phyloP scores from a whole-genome alignment of 2,888 invertebrate genomes.

The Oligia latruncula region DNA sequence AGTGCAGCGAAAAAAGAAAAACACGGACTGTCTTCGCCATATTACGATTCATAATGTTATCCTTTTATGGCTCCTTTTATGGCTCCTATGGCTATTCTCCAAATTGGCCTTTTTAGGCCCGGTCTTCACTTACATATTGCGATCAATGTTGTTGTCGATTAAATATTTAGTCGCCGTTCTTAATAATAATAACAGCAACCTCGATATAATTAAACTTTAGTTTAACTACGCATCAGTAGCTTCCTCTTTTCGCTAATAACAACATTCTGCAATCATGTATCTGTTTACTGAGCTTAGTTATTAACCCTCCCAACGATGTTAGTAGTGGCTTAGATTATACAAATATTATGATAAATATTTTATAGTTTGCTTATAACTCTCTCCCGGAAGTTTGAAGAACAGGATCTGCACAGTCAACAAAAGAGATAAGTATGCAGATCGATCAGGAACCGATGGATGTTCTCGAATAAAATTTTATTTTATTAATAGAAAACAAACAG shows the following conservation, averaged over 20 bases:
- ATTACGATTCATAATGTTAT: too few species aligned
- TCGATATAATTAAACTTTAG: conserved; percentile 16
- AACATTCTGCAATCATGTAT: conserved; percentile 12
- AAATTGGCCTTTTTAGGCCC: too few species aligned
- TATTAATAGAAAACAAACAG: too few species aligned
- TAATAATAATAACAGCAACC: not conserved
- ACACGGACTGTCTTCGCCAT: too few species aligned
- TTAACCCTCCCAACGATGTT: not conserved
- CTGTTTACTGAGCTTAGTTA: conserved; percentile 18
- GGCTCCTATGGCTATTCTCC: too few species aligned
- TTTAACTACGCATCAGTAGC: not conserved
- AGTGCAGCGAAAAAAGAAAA: too few species aligned
- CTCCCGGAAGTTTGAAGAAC: too few species aligned
- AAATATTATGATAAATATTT: conserved; percentile 25
- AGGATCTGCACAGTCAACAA: not conserved
- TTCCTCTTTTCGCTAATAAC: conserved; percentile 21
- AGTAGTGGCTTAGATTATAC: conserved; percentile 10
- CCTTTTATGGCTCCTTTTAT: too few species aligned
- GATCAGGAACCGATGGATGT: too few species aligned
- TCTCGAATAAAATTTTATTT: too few species aligned
- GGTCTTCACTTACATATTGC: not conserved
- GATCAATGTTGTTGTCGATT: not conserved
- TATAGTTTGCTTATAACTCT: conserved; percentile 14
- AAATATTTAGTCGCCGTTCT: not conserved
- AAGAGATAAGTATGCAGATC: too few species aligned